Conservation (phyloP, 1,140 invertebrate species). For the Saccostrea echinata region DNA sequence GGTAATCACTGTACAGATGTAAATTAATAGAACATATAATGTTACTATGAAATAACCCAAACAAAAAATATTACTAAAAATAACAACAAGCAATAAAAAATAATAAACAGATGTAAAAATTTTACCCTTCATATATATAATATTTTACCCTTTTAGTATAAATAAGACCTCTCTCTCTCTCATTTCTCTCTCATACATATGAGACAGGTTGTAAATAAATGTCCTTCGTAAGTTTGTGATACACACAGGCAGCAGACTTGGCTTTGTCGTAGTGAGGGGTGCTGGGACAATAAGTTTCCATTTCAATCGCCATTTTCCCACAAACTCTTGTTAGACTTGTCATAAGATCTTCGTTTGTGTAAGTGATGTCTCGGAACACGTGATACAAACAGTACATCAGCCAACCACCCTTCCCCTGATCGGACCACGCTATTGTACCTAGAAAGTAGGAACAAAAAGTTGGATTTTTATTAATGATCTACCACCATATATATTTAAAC, state of each 20-base stretch:
- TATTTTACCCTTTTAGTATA: no score
- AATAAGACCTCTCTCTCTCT: not conserved
- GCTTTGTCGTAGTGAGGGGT: constrained; percentile 31
- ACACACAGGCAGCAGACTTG: constrained; percentile 47
- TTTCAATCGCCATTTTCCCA: constrained; percentile 47
- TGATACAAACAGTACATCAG: constrained; percentile 50
- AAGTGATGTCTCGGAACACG: constrained; percentile 37
- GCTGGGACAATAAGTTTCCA: constrained; percentile 37
- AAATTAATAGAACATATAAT: no score
- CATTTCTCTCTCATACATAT: not conserved
- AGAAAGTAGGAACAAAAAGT: not conserved
- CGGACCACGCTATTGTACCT: constrained; percentile 56
- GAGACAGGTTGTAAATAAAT: constrained; percentile 46
- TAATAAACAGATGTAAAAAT: no score
- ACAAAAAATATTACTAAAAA: no score
- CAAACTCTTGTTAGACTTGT: constrained; percentile 42
- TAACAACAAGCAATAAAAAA: no score
- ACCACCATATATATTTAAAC: no score
- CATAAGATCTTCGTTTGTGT: constrained; percentile 43
- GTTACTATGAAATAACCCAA: no score
- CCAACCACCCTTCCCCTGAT: constrained; percentile 55
- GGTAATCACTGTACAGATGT: no score
- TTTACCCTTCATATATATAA: no score
- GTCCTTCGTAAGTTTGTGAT: constrained; percentile 49
- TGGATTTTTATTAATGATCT: no score